A percentile compares a stretch with the other conserved stretches of the same genome.
Conservation (phyloP, 2,888 invertebrate species). For the Apoderus coryli region DNA sequence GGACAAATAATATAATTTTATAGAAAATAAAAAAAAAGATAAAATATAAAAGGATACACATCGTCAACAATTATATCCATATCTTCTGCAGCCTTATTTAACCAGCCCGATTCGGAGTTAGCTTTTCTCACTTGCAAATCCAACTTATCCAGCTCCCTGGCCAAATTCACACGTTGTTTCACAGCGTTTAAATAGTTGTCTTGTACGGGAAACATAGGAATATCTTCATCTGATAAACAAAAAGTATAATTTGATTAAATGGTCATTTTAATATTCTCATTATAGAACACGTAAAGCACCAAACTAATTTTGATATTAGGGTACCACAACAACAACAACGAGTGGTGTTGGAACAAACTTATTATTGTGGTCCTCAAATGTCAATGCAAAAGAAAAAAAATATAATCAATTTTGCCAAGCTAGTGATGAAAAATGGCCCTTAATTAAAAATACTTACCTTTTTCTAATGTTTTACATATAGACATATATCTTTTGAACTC, state of each 20-base stretch:
- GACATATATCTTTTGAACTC: conserved; percentile 69
- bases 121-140: conserved; percentile 50
- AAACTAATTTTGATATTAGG: too few species aligned
- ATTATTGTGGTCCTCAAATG: too few species aligned
- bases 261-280: too few species aligned
- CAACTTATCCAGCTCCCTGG: conserved; percentile 64
- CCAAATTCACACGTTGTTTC: conserved; percentile 58
- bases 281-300: too few species aligned
- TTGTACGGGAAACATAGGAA: conserved; percentile 71
- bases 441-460: conserved; percentile 43
- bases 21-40: background rate
- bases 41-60: conserved; percentile 27
- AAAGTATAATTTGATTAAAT: conserved; percentile 3
- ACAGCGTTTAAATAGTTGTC: conserved; percentile 46
- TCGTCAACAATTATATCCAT: conserved; percentile 88
- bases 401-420: too few species aligned
- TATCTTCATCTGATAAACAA: conserved; percentile 52
- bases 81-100: conserved; percentile 70
- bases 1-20: background rate
- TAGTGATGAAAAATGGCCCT: too few species aligned
- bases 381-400: too few species aligned
- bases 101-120: conserved; percentile 66
- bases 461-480: conserved; percentile 69
- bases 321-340: too few species aligned
- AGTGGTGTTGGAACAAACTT: too few species aligned